phyloP scores from a whole-genome alignment of 2,888 invertebrate species.

The Hemaris fuciformis region DNA sequence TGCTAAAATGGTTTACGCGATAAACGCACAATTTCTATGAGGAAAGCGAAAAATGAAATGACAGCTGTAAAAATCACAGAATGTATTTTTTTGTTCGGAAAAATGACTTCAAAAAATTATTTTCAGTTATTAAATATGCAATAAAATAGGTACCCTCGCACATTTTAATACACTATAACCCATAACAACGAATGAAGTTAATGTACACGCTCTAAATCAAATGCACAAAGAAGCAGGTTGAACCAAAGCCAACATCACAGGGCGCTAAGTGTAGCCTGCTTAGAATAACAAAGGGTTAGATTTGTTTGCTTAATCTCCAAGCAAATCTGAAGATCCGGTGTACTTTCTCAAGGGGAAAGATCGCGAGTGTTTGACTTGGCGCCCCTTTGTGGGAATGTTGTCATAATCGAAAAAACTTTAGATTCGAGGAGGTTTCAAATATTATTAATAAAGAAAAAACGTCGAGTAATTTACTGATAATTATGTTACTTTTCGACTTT shows the following conservation, averaged over 20 bases:
- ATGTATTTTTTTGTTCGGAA: too few species aligned
- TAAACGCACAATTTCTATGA: too few species aligned
- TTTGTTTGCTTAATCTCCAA: slow-evolving; percentile 34
- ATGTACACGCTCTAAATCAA: neutral
- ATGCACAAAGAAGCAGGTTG: neutral
- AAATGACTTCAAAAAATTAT: too few species aligned
- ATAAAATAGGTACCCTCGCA: too few species aligned
- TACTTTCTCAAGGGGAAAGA: slow-evolving; percentile 10
- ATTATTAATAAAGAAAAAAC: too few species aligned
- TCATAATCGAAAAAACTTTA: slow-evolving; percentile 28
- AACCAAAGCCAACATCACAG: neutral
- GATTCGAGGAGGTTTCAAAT: slow-evolving; percentile 27
- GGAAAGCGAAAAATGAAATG: too few species aligned
- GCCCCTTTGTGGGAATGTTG: slow-evolving; percentile 20
- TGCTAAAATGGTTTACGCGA: too few species aligned
- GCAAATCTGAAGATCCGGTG: slow-evolving; percentile 25
- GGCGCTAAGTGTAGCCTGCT: slow-evolving; percentile 24
- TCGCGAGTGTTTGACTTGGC: slow-evolving; percentile 26
- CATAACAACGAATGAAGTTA: neutral
- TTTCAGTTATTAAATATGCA: too few species aligned
- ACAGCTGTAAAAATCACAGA: too few species aligned
- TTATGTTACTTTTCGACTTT: too few species aligned
- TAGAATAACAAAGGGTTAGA: slow-evolving; percentile 46
- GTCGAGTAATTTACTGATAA: neutral
- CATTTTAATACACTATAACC: too few species aligned